These are phyloP conservation scores for Vespertilio murinus DNA, from an alignment of 2,797 vertebrate genomes.

Conservation along the genomic window DNA sequence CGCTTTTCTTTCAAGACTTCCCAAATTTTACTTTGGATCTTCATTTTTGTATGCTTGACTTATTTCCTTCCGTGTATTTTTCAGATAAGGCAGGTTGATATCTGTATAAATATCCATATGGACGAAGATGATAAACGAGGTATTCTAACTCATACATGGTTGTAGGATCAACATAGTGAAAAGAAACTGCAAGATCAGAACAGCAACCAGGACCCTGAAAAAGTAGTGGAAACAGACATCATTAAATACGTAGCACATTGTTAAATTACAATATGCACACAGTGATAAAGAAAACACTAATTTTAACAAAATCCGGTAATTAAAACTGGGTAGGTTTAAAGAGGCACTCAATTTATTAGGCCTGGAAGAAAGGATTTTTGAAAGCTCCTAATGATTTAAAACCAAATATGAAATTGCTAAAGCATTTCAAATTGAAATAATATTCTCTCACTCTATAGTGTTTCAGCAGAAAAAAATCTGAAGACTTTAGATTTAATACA, in stretches of 20 bases:
- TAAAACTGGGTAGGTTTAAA: background rate
- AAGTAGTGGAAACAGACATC: slow-evolving; percentile 58
- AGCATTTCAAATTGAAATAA: slow-evolving; percentile 17
- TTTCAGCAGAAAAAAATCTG: background rate
- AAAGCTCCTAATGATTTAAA: slow-evolving; percentile 38
- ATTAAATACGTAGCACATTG: slow-evolving; percentile 47
- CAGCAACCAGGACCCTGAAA: slow-evolving; percentile 92
- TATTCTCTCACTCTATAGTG: background rate
- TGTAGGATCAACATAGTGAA: slow-evolving; percentile 89
- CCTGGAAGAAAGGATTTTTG: background rate
- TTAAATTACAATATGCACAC: background rate
- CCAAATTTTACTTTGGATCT: slow-evolving; percentile 78
- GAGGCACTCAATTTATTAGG: background rate
- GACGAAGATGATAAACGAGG: slow-evolving; percentile 90
- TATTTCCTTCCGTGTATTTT: slow-evolving; percentile 72
- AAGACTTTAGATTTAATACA: slow-evolving; percentile 6
- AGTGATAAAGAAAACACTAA: slow-evolving; percentile 39
- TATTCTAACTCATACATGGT: slow-evolving; percentile 91
- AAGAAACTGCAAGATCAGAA: slow-evolving; percentile 90
- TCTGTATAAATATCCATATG: slow-evolving; percentile 91
- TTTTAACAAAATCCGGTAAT: slow-evolving; percentile 50
- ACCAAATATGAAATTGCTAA: slow-evolving; percentile 17
- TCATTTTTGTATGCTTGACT: slow-evolving; percentile 74
- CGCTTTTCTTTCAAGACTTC: slow-evolving; percentile 66
- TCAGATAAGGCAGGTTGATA: slow-evolving; percentile 85